Conservation (phyloP, 1,140 invertebrate genomes). For the Zaprionus vittiger region DNA sequence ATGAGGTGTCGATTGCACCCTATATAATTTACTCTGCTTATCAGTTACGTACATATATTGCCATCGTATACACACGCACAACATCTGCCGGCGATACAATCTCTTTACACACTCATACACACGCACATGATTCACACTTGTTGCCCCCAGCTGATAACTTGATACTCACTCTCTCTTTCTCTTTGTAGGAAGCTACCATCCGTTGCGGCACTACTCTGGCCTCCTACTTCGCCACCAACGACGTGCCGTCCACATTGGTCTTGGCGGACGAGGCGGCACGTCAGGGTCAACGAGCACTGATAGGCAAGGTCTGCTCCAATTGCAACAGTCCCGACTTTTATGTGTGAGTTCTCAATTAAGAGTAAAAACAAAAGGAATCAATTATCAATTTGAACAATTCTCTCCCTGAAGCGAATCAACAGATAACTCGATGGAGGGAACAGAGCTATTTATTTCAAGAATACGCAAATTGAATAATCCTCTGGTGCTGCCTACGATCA, state of each 20-base stretch:
- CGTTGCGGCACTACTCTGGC: conserved; percentile 93
- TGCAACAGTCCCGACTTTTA: conserved; percentile 86
- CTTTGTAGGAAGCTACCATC: conserved; percentile 88
- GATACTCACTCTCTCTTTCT: conserved; percentile 25
- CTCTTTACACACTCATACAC: conserved; percentile 2
- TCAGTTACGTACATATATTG: conserved; percentile 19
- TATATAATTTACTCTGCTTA: conserved; percentile 24
- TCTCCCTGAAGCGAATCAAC: conserved; percentile 85
- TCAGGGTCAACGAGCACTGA: conserved; percentile 92
- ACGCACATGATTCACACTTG: neutral
- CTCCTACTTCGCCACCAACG: conserved; percentile 94
- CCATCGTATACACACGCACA: conserved; percentile 7
- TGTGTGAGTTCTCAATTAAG: conserved; percentile 59
- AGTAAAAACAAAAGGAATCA: neutral
- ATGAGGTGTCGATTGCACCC: neutral
- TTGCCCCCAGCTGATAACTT: conserved; percentile 47
- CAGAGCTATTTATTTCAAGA: too few relatives aligned
- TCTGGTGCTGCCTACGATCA: conserved; percentile 92
- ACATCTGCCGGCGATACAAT: neutral
- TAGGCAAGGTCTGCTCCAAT: conserved; percentile 96
- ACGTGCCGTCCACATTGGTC: conserved; percentile 89
- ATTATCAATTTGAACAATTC: neutral
- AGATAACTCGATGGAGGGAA: conserved; percentile 86
- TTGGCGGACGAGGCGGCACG: conserved; percentile 88
- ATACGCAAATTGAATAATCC: conserved; percentile 87